These are phyloP conservation scores for Alloscopus bannaensis DNA, from an alignment of 2,888 invertebrate species.

Conservation along the genomic window DNA sequence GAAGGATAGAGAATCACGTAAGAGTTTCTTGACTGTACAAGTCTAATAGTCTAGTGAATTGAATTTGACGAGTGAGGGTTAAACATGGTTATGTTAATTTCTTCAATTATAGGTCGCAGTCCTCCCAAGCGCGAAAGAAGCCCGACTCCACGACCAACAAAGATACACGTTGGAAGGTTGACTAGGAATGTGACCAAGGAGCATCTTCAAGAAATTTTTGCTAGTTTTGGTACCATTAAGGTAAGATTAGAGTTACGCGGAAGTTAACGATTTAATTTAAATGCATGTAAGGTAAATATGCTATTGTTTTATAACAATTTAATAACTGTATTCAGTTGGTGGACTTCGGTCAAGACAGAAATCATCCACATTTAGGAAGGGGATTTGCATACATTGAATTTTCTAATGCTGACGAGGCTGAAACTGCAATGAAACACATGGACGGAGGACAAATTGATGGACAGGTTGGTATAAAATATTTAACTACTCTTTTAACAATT, in stretches of 20 bases:
- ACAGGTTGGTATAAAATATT: too few relatives aligned
- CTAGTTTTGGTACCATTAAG: slow-evolving; percentile 73
- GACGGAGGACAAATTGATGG: slow-evolving; percentile 85
- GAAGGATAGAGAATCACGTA: slow-evolving; percentile 57
- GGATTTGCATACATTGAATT: slow-evolving; percentile 98
- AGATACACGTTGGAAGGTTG: slow-evolving; percentile 94
- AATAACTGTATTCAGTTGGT: slow-evolving; percentile 83
- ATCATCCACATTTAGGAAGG: slow-evolving; percentile 91
- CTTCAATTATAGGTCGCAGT: slow-evolving; percentile 32
- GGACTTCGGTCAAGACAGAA: slow-evolving; percentile 92
- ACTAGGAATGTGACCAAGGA: slow-evolving; percentile 93
- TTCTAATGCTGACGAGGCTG: slow-evolving; percentile 94
- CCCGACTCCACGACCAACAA: slow-evolving; percentile 91
- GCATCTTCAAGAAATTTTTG: slow-evolving; percentile 77
- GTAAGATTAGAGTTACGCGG: slow-evolving; percentile 57
- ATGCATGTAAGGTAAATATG: background rate
- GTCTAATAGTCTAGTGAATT: background rate
- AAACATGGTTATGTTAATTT: background rate
- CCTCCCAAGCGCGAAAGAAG: slow-evolving; percentile 83
- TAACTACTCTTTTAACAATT: too few relatives aligned
- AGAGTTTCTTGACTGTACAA: slow-evolving; percentile 7
- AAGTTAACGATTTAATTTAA: too few relatives aligned
- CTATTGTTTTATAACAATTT: background rate
- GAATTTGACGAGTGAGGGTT: background rate
- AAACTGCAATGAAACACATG: slow-evolving; percentile 99